Base-by-base conservation (phyloP, 1,140 invertebrate species). In the Drosophila novamexicana region DNA sequence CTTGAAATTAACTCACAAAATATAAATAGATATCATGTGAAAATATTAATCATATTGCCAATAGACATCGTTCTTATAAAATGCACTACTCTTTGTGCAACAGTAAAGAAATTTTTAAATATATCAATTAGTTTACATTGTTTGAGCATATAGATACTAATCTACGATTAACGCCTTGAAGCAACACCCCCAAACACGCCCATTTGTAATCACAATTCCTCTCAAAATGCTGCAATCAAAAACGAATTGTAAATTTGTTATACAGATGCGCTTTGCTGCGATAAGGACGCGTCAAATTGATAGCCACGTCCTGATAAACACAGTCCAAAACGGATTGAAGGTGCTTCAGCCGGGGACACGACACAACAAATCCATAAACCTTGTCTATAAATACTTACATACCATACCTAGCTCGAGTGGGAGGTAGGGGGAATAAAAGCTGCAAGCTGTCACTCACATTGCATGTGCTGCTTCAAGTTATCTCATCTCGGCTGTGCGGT, bases 291-390 rank as follows among this genome's bases (percentile, higher is more conserved):
- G 34, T 36, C 14, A 34, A 18, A 54, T 39, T 18, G 9, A 6
- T n/a, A 42, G n/a, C 40, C 40, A 12, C 14, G 0, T 32, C 52
- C 40, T 67, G n/a, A 45, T 39, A 73, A 14, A 14, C 52, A 34
- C 22, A 42, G 22, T 59, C 63, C 52, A 54, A 50, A 36, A 54
- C 64, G 32, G 37, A 56, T 49, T 40, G 40, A 70, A 66, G 66
- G 59, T 78, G 63, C 18, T 58, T 37, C 58, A 54, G 32, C 34
- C 49, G 22, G 49, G 52, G 42, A 64, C 47, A 63, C 62, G 32
- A 42, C 71, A 78, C 71, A 81, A 79, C 66, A 79, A 69, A 77
- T 54, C 29, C 73, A 78, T 78, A 78, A 78, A 81, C 70, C 82
- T 86, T 72, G 79, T 61, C 75, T 78, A 77, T 75, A 75, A 75